Evolutionary conservation across 2,113 vertebrate genomes (phyloP), one percentile per base, ranked within the genome.

Genomic region (Microtus ochrogaster): DNA sequence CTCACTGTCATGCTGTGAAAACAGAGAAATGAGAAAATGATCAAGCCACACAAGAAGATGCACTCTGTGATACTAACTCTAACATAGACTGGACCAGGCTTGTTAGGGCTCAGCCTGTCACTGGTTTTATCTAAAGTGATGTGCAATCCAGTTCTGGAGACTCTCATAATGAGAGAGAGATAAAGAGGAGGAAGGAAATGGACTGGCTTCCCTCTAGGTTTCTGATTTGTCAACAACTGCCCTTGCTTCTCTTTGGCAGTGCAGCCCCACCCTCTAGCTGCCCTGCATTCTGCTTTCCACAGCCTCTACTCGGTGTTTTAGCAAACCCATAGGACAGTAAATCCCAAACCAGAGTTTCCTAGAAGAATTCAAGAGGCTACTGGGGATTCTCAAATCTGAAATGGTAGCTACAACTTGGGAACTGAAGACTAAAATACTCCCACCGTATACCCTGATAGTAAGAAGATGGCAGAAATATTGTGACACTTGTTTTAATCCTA

Each of bases 21-120:
- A 73, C 79, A 85, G 84, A 52, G 39, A 84, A 93, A 78, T 63
- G 65, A 90, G 87, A 61, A 84, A 83, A 47, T 22, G 39, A 65
- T 26, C 2, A 49, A 95, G 74, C 89, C 94, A 96, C 95, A 88
- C 91, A 96, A 84, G 92, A 82, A 76, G 90, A 90, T 47, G n/a
- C 7, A 13, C 58, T 85, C 90, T 65, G 55, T 3, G 39, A 72
- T 47, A 3, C 17, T 83, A 76, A 68, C 36, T 36, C 30, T 13
- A 39, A 2, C 21, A 2, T 12, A 55, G 73, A 44, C 14, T 11
- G 49, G 16, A 33, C 39, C 47, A 7, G 91, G 63, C 24, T 36
- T 52, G 19, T 0, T 11, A 55, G 73, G 52, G 16, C n/a, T 77
- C 47, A 5, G 14, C 5, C 16, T 82, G 86, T 89, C 26, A 2